A percentile compares a stretch with the other conserved stretches of the same genome.
phyloP scores from a whole-genome alignment of 2,888 invertebrate species.

The Myathropa florea region DNA sequence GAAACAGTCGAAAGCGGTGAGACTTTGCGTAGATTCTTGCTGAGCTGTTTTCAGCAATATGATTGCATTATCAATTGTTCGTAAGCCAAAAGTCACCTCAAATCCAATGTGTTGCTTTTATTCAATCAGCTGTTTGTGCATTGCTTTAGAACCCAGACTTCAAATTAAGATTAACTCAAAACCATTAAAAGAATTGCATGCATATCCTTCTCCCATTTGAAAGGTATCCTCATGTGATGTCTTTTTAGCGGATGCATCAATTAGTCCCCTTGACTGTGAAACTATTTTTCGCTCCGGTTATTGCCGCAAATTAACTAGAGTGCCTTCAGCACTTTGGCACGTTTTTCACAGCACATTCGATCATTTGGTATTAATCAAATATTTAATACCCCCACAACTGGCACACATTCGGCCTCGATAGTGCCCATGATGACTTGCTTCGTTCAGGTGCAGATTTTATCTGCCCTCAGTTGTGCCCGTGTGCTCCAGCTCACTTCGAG shows the following conservation, averaged over 20 bases:
- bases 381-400: not conserved
- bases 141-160: too few relatives aligned
- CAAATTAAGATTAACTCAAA: not conserved
- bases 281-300: not conserved
- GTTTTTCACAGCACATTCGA: not conserved
- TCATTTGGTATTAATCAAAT: conserved; percentile 8
- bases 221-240: not conserved
- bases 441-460: not conserved
- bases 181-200: not conserved
- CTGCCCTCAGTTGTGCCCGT: not conserved
- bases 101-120: too few relatives aligned
- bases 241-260: not conserved
- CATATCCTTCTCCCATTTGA: not conserved
- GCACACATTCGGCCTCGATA: not conserved
- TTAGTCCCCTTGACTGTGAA: not conserved
- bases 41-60: too few relatives aligned
- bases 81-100: too few relatives aligned
- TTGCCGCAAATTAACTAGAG: not conserved
- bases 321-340: not conserved
- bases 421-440: not conserved
- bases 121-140: too few relatives aligned
- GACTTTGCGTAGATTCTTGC: too few relatives aligned
- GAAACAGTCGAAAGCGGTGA: too few relatives aligned
- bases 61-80: too few relatives aligned
- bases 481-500: not conserved